Evolutionary conservation across 2,888 invertebrate species (phyloP), one percentile per base, ranked within the genome.

Genomic region (Protophormia terraenovae): DNA sequence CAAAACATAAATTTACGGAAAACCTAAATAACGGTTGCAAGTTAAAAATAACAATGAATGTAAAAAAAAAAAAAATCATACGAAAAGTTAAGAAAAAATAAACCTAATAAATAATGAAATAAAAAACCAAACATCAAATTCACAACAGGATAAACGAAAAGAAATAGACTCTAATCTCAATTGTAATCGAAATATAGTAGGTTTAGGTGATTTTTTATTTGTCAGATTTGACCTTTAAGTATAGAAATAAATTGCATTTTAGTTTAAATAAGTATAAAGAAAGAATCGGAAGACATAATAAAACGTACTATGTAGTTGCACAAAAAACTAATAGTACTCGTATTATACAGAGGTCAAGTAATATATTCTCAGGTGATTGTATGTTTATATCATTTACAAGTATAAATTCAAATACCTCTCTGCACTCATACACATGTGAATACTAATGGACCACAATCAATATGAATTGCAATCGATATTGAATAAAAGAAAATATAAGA

Each of bases 1-100:
- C n/a, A n/a, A n/a, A n/a, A n/a, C n/a, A n/a, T n/a, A n/a, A 89
- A 89, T 89, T 89, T 87, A 87, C 87, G 67, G 27, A 41, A 88
- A 87, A 89, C 35, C 22, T 50, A 45, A 19, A 41, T 16, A 60
- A 64, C 41, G 12, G 8, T 32, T 38, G n/a, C n/a, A 29, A 41
- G 41, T 14, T 66, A 38, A 32, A n/a, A 62, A 64, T 53, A 58
- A 19, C 27, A 38, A 22, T 41, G 16, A 16, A 58, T 47, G 29
- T n/a, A 32, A 35, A 19, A 35, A 55, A 29, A 58, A 27, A 8
- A 55, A 29, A 58, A 27, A 8, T 58, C 55, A 29, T 58, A 8
- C 55, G 19, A 47, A 78, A 35, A 27, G 47, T 55, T 55, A 12
- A 16, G 24, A 45, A 22, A 38, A 55, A n/a, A n/a, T n/a, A 41